Conservation (phyloP, 1,140 invertebrate genomes). For the Spodoptera litura region DNA sequence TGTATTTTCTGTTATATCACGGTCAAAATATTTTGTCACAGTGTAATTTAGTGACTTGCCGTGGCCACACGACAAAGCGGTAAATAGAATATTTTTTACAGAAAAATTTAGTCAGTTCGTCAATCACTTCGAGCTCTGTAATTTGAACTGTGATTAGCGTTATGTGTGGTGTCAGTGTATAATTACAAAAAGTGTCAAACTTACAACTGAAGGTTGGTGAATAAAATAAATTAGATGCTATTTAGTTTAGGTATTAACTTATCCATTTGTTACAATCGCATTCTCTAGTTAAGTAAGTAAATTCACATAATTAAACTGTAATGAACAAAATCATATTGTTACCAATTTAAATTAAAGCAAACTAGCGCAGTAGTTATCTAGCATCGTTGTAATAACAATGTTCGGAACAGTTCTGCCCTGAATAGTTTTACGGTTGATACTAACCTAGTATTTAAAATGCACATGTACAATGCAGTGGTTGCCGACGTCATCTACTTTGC, state of each 20-base stretch:
- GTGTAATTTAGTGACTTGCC: conserved; percentile 64
- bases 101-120: conserved; percentile 35
- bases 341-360: neutral
- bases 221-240: too few relatives aligned
- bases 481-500: conserved; percentile 84
- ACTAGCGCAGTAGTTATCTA: conserved; percentile 42
- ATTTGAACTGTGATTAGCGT: conserved; percentile 17
- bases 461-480: conserved; percentile 82
- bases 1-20: conserved; percentile 52
- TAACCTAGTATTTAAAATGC: conserved; percentile 82
- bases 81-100: conserved; percentile 46
- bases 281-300: too few relatives aligned
- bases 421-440: conserved; percentile 75
- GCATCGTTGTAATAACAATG: conserved; percentile 66
- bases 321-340: too few relatives aligned
- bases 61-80: conserved; percentile 62
- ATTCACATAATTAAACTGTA: too few relatives aligned
- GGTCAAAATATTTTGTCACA: conserved; percentile 65
- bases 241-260: too few relatives aligned
- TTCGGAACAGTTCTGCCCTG: conserved; percentile 66
- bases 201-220: conserved; percentile 10
- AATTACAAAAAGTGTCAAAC: neutral
- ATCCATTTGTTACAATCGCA: neutral
- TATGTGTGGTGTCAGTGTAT: conserved; percentile 22
- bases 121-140: neutral